Base-by-base conservation (phyloP, 2,888 invertebrate genomes). In the Stenodema calcarata region DNA sequence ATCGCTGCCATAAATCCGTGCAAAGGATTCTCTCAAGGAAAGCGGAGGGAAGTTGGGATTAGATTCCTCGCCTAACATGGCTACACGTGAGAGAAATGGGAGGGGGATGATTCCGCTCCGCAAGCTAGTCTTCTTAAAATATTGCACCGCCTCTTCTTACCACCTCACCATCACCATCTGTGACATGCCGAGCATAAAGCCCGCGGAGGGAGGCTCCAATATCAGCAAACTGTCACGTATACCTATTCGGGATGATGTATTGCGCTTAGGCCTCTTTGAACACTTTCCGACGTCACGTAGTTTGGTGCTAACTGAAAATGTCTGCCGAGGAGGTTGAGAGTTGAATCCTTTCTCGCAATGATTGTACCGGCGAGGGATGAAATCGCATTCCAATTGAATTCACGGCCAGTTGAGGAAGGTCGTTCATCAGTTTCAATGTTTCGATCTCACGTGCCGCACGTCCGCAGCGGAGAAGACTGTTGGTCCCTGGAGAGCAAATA, bases 151-250 rank as follows among this genome's bases (percentile, higher is more conserved):
- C 41, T 2, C n/a, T 30, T 9, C 73, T 23, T 62, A 62, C 62
- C 62, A 23, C 62, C 62, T 62, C 62, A 18, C 62, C 62, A 62
- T 62, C 73, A 18, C 73, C 35, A 28, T 30, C 73, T 41, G 73
- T 73, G 73, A 73, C 41, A 73, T 73, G 73, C 18, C 16, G 73
- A 41, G 73, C 73, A 73, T 73, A 73, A 73, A 73, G 73, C 73
- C 35, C 41, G 73, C 28, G 18, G 35, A 73, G 73, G 73, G 73
- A 73, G 73, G 62, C 73, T 30, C 73, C 73, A 73, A 73, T 73
- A 73, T 73, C 73, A 73, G 73, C 73, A 73, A 73, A 30, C 73
- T 73, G 73, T 73, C 73, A 73, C 73, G 73, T 73, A 28, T 41
- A n/a, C 30, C 73, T 41, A 18, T 30, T 30, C 18, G n/a, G 35